phyloP scores from a whole-genome alignment of 2,797 vertebrate genomes.

The Alosa sapidissima region DNA sequence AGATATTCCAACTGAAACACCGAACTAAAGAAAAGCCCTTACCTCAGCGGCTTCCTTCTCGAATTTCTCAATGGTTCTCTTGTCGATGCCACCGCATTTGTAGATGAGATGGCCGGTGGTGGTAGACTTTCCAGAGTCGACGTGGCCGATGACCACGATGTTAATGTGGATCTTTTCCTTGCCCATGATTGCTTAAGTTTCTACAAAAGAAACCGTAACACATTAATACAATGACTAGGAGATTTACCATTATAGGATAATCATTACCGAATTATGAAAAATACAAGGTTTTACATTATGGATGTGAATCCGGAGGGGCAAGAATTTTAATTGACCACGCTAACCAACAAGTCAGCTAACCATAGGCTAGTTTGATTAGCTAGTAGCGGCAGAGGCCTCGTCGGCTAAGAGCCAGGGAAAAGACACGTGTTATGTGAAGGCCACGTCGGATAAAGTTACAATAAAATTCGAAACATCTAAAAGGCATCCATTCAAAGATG shows the following conservation, averaged over 20 bases:
- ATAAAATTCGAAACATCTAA: constrained; percentile 58
- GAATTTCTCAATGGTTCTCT: constrained; percentile 84
- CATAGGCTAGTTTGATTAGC: not conserved
- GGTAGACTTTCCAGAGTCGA: constrained; percentile 84
- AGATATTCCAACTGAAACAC: not conserved
- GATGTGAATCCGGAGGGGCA: not conserved
- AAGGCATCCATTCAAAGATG: constrained; percentile 11
- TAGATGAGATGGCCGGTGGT: constrained; percentile 82
- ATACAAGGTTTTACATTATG: no score
- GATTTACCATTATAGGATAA: no score
- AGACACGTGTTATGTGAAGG: constrained; percentile 77
- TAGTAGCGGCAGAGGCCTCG: not conserved
- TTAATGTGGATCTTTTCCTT: constrained; percentile 85
- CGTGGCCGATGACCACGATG: constrained; percentile 85
- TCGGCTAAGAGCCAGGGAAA: constrained; percentile 60
- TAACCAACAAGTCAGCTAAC: not conserved
- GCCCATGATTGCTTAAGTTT: constrained; percentile 74
- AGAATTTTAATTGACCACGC: not conserved
- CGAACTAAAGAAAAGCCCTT: constrained; percentile 28
- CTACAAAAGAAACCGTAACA: constrained; percentile 46
- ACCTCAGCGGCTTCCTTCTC: constrained; percentile 84
- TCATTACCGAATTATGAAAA: no score
- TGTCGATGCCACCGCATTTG: constrained; percentile 83
- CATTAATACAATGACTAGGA: not conserved
- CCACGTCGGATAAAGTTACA: constrained; percentile 71